Evolutionary conservation across 2,888 invertebrate species (phyloP), one percentile per base, ranked within the genome.

Genomic region (Rhorus exstirpatorius): DNA sequence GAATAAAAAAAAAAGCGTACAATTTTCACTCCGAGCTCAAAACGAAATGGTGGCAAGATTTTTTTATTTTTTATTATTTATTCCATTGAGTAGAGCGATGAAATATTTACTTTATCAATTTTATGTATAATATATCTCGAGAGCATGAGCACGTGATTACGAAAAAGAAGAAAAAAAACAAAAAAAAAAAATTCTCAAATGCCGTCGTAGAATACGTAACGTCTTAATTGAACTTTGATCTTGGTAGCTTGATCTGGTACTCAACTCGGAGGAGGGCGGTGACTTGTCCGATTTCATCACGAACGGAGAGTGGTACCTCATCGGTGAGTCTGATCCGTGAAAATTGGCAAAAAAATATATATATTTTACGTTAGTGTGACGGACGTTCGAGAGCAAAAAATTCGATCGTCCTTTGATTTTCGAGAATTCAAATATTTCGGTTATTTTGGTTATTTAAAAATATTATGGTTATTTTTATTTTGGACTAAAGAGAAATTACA

Each of bases 271-370:
- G 93, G 96, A 96, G 89, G 98, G 98, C 88, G 99, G 99, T 88
- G 99, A 99, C 94, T 95, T 98, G 90, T 97, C 98, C 90, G 98
- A 97, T 94, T 99, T 99, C 95, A 99, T 99, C 93, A 97, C 97
- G 90, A 99, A 99, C 93, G 99, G 99, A 91, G 99, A 99, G 95
- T 99, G 99, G 99, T 98, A 99, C 94, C 95, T 99, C 92, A 96
- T 99, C 95, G 99, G 99, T 98, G 94, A 96, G 96, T 93, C 87
- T 88, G 83, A 88, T 58, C 12, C 46, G 35, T 44, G 19, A n/a
- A 35, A 31, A 67, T 31, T 35, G 21, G 19, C 67, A 12, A 46
- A 49, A 65, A 58, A 26, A 14, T 35, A 8, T 31, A 44, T 71
- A 38, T 61, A 46, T 51, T 74, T 41, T 61, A 19, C 38, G n/a